Evolutionary conservation across 1,140 invertebrate species (phyloP).

Genomic region (Leptonema lineaticorne): DNA sequence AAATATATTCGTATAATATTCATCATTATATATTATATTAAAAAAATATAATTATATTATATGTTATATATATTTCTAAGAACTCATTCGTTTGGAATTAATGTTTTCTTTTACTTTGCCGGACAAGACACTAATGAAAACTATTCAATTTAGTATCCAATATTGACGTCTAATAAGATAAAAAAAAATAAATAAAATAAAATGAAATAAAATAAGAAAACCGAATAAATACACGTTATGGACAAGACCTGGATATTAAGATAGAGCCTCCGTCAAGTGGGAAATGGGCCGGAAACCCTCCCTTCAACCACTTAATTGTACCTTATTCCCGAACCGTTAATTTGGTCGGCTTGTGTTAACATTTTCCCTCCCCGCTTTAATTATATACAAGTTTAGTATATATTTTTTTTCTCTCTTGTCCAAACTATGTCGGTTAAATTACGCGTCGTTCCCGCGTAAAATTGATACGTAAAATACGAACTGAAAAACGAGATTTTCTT

Average conservation of each 20-base stretch:
- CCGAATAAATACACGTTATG: too few relatives aligned
- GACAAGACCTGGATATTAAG: conserved; percentile 1
- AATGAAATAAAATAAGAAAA: too few relatives aligned
- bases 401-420: too few relatives aligned
- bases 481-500: background rate
- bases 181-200: too few relatives aligned
- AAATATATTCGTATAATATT: too few relatives aligned
- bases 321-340: background rate
- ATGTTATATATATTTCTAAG: background rate
- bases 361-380: background rate
- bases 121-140: background rate
- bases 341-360: background rate
- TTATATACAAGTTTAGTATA: too few relatives aligned
- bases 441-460: too few relatives aligned
- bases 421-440: too few relatives aligned
- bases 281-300: conserved; percentile 10
- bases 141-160: background rate
- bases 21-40: too few relatives aligned
- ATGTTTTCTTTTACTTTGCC: background rate
- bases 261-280: background rate
- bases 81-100: background rate
- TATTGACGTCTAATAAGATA: background rate
- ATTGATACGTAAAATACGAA: background rate
- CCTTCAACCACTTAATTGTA: background rate
- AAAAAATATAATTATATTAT: too few relatives aligned